Base-by-base conservation (phyloP, 1,140 invertebrate genomes). In the Diorhabda carinulata region DNA sequence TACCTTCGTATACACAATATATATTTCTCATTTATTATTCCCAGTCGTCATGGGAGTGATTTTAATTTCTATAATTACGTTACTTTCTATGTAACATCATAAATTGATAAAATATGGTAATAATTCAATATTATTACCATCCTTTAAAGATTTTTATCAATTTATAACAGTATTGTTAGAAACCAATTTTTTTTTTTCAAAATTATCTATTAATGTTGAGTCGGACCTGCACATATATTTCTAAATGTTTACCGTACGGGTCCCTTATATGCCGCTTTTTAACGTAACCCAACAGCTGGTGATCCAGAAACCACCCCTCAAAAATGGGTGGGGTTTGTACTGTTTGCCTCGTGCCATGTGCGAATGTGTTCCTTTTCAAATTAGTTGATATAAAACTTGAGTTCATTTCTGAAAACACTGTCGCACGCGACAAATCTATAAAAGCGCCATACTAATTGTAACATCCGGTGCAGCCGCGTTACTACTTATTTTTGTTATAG, bases 291-390 rank as follows among this genome's bases (percentile, higher is more conserved):
- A 74, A 75, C 71, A 73, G 72, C 74, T 75, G 72, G 70, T 73
- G 72, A 74, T 72, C 62, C 66, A 69, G 66, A 76, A 78, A 71
- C 73, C 72, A 78, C 74, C 76, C 76, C 73, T 75, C 70, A 68
- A 61, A 61, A 71, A 73, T 74, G 75, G 76, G 73, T 69, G 76
- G 73, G 70, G 76, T 76, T 52, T 52, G 47, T 52, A 52, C 73
- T 75, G 64, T 74, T 72, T 70, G 68, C 72, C 71, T 69, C 70
- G 70, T 70, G 74, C 76, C 74, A 73, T 73, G 72, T 75, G 74
- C 74, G 66, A 74, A 77, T 68, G 60, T 70, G 42, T 52, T 52
- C n/a, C 72, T 62, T 71, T 71, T 72, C 69, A 75, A 78, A 78
- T 78, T 78, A 71, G 25, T 44, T 7, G 72, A 71, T 64, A 70